Conservation (phyloP, 2,888 invertebrate genomes). For the Drosophila ustulata region DNA sequence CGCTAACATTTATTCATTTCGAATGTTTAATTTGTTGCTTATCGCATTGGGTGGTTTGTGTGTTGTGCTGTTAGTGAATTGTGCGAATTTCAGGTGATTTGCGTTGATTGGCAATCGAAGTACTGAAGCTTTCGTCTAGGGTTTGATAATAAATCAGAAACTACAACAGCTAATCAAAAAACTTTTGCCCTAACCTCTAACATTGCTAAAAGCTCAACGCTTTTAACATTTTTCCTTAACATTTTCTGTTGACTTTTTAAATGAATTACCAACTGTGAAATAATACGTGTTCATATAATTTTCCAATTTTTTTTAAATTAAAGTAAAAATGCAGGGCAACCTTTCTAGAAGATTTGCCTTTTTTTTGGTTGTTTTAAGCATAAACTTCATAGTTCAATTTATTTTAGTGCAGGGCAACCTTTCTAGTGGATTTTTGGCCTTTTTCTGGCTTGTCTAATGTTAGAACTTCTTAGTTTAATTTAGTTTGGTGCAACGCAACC, state of each 20-base stretch:
- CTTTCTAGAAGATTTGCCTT: too few relatives aligned
- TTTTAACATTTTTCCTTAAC: neutral
- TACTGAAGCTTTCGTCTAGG: neutral
- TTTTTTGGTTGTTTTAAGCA: too few relatives aligned
- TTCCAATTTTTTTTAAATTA: too few relatives aligned
- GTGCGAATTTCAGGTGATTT: slow-evolving; percentile 5
- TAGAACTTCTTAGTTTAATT: too few relatives aligned
- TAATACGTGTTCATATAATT: too few relatives aligned
- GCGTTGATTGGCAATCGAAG: slow-evolving; percentile 3
- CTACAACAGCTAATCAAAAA: neutral
- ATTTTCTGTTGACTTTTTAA: neutral
- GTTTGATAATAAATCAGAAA: neutral
- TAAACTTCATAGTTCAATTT: too few relatives aligned
- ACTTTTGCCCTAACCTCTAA: neutral
- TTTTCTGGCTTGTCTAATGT: too few relatives aligned
- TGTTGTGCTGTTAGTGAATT: neutral
- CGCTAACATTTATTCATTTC: neutral
- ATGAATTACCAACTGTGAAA: neutral
- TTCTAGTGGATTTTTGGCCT: too few relatives aligned
- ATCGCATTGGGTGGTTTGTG: neutral
- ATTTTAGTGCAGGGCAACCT: too few relatives aligned
- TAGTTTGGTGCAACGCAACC: too few relatives aligned
- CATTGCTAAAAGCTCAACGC: neutral
- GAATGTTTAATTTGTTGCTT: neutral
- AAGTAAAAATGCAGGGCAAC: too few relatives aligned